phyloP scores from a whole-genome alignment of 2,113 vertebrate species.

The Oreochromis spilurus region DNA sequence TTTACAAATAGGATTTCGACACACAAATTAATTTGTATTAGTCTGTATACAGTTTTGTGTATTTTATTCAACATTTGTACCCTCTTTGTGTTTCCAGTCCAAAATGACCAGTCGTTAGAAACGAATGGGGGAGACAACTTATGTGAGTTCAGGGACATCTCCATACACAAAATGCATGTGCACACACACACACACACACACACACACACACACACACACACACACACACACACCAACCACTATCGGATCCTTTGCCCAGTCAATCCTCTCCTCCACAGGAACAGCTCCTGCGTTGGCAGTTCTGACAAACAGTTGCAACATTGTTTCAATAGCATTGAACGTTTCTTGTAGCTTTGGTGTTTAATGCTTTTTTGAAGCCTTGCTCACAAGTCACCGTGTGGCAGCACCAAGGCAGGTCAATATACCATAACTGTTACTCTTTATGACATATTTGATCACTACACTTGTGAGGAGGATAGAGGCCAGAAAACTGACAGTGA shows the following conservation, averaged over 20 bases:
- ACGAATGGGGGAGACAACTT: fast-evolving
- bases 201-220: background rate
- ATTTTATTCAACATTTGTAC: background rate
- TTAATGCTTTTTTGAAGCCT: background rate
- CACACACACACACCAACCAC: background rate
- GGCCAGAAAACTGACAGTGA: background rate
- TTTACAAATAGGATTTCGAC: background rate
- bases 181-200: background rate
- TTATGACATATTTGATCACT: background rate
- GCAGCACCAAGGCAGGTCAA: background rate
- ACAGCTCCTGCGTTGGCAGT: fast-evolving
- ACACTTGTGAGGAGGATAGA: background rate
- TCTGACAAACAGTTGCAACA: background rate
- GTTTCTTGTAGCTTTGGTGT: background rate
- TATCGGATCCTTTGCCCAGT: background rate
- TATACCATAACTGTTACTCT: background rate
- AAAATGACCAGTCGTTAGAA: background rate
- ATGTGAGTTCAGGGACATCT: too few relatives aligned
- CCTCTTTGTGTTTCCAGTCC: background rate
- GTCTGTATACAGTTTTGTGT: background rate
- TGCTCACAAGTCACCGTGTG: background rate
- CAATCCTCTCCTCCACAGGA: background rate
- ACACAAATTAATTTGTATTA: background rate
- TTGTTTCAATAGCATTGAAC: fast-evolving
- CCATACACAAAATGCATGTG: background rate